Conservation (phyloP, 2,888 invertebrate genomes). For the Mesoligia furuncula region DNA sequence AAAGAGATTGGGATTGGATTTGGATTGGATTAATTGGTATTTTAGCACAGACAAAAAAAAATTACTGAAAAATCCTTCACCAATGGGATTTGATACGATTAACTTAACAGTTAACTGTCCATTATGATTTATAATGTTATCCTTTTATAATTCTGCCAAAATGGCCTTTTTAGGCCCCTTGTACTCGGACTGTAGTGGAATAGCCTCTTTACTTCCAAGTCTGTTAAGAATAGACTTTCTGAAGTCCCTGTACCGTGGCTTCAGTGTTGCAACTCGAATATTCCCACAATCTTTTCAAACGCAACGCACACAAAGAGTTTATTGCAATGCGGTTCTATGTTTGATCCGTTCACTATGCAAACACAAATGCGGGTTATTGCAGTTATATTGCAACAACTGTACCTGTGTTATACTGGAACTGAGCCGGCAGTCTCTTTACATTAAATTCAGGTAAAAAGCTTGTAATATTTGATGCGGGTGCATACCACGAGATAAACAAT, state of each 20-base stretch:
- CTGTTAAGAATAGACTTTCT: conserved; percentile 10
- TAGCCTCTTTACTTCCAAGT: neutral
- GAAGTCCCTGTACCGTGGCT: neutral
- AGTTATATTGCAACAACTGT: conserved; percentile 49
- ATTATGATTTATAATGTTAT: too few species aligned
- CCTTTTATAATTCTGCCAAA: too few species aligned
- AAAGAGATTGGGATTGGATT: too few species aligned
- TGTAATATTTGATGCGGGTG: neutral
- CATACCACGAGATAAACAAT: neutral
- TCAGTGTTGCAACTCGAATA: conserved; percentile 51
- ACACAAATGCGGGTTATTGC: conserved; percentile 65
- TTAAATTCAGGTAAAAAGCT: conserved; percentile 11
- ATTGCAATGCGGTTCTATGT: conserved; percentile 63
- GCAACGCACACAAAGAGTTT: conserved; percentile 64
- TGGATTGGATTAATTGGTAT: too few species aligned
- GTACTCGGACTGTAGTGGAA: too few species aligned
- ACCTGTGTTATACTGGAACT: conserved; percentile 24
- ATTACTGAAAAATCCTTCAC: too few species aligned
- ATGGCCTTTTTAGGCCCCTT: too few species aligned
- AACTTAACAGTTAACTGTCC: too few species aligned
- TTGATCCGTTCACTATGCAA: conserved; percentile 66
- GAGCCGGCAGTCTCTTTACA: conserved; percentile 7
- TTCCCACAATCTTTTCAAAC: conserved; percentile 58
- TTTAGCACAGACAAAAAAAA: too few species aligned
- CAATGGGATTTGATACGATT: too few species aligned